Base-by-base conservation (phyloP, 2,113 vertebrate genomes). In the Plotosus lineatus region DNA sequence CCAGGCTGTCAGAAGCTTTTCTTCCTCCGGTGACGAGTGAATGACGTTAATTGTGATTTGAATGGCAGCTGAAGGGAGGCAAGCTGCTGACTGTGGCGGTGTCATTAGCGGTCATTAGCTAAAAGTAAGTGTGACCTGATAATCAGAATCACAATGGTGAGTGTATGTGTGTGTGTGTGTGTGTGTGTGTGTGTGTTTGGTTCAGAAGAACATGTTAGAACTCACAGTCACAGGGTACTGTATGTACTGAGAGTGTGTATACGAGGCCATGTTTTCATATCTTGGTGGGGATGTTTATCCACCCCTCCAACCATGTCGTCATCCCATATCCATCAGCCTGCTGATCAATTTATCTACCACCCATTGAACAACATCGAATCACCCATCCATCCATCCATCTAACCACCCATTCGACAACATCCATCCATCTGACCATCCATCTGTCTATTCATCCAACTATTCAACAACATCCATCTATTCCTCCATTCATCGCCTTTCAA, bases 21-120 rank as follows among this genome's bases (percentile, higher is more conserved):
- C 9, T 23, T 65, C n/a, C 36, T 55, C 7, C 40, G 58, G 58
- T 50, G 63, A 38, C 17, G 53, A 66, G 75, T 63, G 33, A 65
- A 53, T 14, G 2, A 8, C n/a, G 71, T 33, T 65, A 65, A 81
- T 81, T 40, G 40, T 74, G 15, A 51, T 50, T 50, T 36, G 15
- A 73, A 40, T 40, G 79, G 56, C 71, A 72, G 56, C 58, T 31
- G 48, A 56, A 82, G 40, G 17, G 55, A 56, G 17, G 11, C 4
- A 61, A 63, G 63, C 63, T 76, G 51, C 56, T 76, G 21, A 51
- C n/a, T 72, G 44, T 66, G 51, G 42, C 42, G 48, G 68, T 81
- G 60, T 46, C 48, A 65, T 83, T 85, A 77, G 53, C 40, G 21
- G 46, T 79, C 76, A 84, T 73, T 36, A 48, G 66, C 77, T 82